Percentiles rank a stretch among this genome's conserved stretches.
These are phyloP conservation scores for Homarus americanus DNA, from an alignment of 1,140 invertebrate genomes.

Conservation along the genomic window DNA sequence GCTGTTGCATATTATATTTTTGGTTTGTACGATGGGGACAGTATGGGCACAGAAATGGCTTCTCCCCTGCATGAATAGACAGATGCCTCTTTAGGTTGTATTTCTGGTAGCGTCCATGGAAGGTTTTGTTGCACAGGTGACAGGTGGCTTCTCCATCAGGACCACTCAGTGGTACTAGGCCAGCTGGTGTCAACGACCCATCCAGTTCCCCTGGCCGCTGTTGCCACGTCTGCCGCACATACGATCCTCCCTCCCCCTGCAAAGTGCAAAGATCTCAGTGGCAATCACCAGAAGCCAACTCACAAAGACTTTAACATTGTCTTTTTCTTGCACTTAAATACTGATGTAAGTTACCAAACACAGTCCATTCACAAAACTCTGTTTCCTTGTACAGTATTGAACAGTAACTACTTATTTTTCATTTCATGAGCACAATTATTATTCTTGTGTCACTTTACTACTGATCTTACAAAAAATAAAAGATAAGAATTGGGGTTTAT, in stretches of 20 bases:
- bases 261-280: constrained; percentile 65
- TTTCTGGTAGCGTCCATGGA: constrained; percentile 61
- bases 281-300: constrained; percentile 28
- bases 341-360: not conserved
- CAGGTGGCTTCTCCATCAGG: constrained; percentile 32
- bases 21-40: constrained; percentile 74
- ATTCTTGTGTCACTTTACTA: too few relatives aligned
- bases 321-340: constrained; percentile 18
- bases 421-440: not conserved
- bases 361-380: not conserved
- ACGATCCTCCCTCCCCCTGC: constrained; percentile 63
- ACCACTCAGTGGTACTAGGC: not conserved
- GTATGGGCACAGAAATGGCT: constrained; percentile 76
- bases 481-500: too few relatives aligned
- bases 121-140: constrained; percentile 60
- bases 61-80: constrained; percentile 76
- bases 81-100: constrained; percentile 70
- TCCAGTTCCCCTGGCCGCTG: constrained; percentile 19
- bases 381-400: not conserved
- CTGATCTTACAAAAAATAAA: too few relatives aligned
- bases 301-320: not conserved
- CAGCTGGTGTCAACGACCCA: not conserved
- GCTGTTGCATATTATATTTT: constrained; percentile 71
- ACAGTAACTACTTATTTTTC: not conserved
- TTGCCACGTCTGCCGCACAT: constrained; percentile 19